A percentile compares a stretch with the other conserved stretches of the same genome.
Conservation (phyloP, 1,140 invertebrate species). For the Maniola jurtina region DNA sequence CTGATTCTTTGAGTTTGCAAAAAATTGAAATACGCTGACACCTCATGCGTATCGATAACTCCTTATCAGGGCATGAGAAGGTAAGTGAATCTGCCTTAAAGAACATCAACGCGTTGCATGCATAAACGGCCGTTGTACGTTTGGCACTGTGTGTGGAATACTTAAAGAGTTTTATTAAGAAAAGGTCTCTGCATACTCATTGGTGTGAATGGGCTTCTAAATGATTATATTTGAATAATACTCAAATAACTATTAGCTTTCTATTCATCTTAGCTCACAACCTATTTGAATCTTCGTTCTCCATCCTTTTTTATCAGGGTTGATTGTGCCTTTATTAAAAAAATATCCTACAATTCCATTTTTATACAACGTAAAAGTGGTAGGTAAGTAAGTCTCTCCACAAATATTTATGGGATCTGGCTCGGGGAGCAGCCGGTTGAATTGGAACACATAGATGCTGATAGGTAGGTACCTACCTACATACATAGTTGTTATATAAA, state of each 20-base stretch:
- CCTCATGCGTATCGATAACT: neutral
- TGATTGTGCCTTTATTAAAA: no score
- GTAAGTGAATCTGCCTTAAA: conserved; percentile 36
- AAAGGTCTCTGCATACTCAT: neutral
- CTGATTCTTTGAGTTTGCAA: neutral
- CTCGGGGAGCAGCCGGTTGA: no score
- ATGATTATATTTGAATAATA: neutral
- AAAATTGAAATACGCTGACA: conserved; percentile 1
- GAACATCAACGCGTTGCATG: conserved; percentile 55
- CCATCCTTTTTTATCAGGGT: no score
- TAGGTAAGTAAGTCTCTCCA: neutral
- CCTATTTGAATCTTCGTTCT: no score
- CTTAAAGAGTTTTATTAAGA: conserved; percentile 12
- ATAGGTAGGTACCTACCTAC: no score
- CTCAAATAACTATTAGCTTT: neutral
- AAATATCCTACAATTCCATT: no score
- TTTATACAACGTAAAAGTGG: no score
- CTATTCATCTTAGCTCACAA: no score
- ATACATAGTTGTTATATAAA: no score
- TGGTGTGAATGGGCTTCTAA: neutral
- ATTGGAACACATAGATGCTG: no score
- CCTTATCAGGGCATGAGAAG: neutral
- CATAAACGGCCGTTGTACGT: conserved; percentile 1
- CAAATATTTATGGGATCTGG: neutral
- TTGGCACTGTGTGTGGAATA: neutral